Conservation (phyloP, 1,140 invertebrate species). For the Myzus persicae region DNA sequence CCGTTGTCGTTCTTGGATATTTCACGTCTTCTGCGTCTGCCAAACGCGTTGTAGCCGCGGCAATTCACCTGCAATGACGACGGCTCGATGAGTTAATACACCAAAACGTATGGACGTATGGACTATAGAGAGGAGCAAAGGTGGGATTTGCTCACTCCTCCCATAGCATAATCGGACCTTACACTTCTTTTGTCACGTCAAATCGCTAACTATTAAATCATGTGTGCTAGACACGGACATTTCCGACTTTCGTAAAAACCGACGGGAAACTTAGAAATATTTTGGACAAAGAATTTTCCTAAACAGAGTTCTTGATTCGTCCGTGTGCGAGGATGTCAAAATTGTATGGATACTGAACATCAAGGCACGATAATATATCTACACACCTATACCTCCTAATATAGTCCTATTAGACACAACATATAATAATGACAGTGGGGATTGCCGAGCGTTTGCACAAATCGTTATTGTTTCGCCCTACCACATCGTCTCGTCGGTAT, state of each 20-base stretch:
- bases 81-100: background rate
- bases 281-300: background rate
- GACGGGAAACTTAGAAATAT: background rate
- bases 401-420: background rate
- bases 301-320: background rate
- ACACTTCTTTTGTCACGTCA: background rate
- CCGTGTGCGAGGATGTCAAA: background rate
- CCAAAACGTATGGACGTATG: background rate
- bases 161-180: background rate
- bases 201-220: background rate
- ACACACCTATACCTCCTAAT: constrained; percentile 8
- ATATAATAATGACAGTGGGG: background rate
- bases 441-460: background rate
- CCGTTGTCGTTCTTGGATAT: constrained; percentile 67
- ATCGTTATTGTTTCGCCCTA: constrained; percentile 1
- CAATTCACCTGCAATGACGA: constrained; percentile 79
- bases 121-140: background rate
- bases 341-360: background rate
- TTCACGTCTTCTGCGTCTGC: constrained; percentile 78
- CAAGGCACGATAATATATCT: background rate
- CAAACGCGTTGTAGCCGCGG: constrained; percentile 87
- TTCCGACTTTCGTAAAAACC: background rate
- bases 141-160: background rate
- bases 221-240: background rate
- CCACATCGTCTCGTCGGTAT: background rate